Base-by-base conservation (phyloP, 2,888 invertebrate species). In the Tricholauxania praeusta region DNA sequence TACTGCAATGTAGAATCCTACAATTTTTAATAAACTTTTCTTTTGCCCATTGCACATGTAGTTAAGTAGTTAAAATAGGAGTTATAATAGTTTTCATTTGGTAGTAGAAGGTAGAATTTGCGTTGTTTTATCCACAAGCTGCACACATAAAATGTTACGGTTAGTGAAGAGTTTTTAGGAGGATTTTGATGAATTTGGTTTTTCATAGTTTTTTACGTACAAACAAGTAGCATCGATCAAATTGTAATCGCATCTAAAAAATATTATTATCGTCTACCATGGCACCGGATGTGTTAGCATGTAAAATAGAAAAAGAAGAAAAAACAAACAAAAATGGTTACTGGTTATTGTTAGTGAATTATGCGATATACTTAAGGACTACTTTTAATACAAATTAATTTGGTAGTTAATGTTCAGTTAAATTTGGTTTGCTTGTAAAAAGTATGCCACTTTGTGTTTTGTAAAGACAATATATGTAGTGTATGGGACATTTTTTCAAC, bases 221-320 rank as follows among this genome's bases (percentile, higher is more conserved):
- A 71, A 71, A 75, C 5, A 48, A 59, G 67, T 71, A 74, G 72
- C 66, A 69, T 71, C 71, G 64, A 53, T 72, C 65, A 49, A 63
- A 71, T 65, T 72, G 74, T 59, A 71, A 71, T 64, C 65, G 72
- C 71, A 32, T 67, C 71, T 65, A 72, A 59, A 72, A 48, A 39
- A 72, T 66, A 72, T 74, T 76, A 73, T 75, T 74, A 75, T 82
- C 82, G 79, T 82, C 83, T 83, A 83, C 83, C 83, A 81, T 83
- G 81, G 82, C 78, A 80, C 82, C 82, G 80, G 79, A 80, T 80
- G 78, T 77, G 81, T 81, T 82, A 82, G 82, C 83, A 83, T 82
- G 80, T 80, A 79, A 80, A 79, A 79, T 78, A 79, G 77, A 78
- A 77, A 80, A 79, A 80, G 79, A 78, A 80, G 77, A 78, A 77